Evolutionary conservation across 37 sponge, comb jelly and placozoan species (phyloP), one percentile per base, ranked within the genome.

Genomic region (Dysidea cf. avara): DNA sequence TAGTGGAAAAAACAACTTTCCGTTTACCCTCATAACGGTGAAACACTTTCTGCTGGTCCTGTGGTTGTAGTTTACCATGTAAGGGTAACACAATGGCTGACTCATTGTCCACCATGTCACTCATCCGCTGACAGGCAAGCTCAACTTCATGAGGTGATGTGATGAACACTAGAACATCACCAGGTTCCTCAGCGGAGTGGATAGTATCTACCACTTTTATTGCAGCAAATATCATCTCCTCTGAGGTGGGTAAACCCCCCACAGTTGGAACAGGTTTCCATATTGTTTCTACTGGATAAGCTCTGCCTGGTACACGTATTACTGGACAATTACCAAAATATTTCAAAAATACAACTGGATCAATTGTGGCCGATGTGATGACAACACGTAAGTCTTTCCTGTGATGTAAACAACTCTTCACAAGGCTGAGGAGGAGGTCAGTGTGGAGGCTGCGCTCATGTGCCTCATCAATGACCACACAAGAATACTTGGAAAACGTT

Each of bases 281-380:
- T 11, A 65, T 20, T 0, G 87, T 73, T 5, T 83, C 77, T 4
- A 92, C 93, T 54, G 93, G 93, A 61, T 74, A 92, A n/a, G 67
- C 61, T 48, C 90, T 56, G 7, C 93, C 93, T 28, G 93, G 59
- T 0, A 92, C n/a, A n/a, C n/a, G n/a, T n/a, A n/a, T n/a, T n/a
- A n/a, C n/a, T n/a, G n/a, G n/a, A n/a, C n/a, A n/a, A n/a, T n/a
- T n/a, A n/a, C n/a, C n/a, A n/a, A n/a, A n/a, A n/a, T n/a, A n/a
- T n/a, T n/a, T n/a, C n/a, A n/a, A n/a, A n/a, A n/a, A n/a, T n/a
- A n/a, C n/a, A n/a, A n/a, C n/a, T n/a, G n/a, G n/a, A n/a, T n/a
- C 93, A 36, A 92, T 92, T 11, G 93, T 92, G 24, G 93, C 93
- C 49, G 93, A 92, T 21, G 90, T 88, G 39, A 92, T 87, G 57